phyloP scores from a whole-genome alignment of 2,113 vertebrate species.

The Prunella fulvescens region DNA sequence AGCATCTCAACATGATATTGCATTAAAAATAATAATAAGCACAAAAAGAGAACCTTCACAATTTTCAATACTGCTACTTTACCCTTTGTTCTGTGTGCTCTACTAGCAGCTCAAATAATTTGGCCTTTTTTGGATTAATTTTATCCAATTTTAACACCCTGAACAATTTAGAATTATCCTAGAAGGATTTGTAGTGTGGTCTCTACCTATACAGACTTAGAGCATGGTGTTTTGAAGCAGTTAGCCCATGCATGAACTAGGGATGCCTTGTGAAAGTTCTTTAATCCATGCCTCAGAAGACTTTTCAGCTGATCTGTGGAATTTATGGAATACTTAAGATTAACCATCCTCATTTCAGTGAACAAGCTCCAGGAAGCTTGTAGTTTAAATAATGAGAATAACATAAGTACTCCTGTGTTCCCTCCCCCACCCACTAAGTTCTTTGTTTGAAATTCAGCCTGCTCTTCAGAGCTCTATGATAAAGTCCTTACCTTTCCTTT shows the following conservation, averaged over 20 bases:
- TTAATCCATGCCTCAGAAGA: background rate
- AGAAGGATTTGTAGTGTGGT: background rate
- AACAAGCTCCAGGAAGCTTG: background rate
- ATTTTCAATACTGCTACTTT: background rate
- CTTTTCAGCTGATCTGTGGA: slow-evolving; percentile 5
- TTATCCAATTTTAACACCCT: background rate
- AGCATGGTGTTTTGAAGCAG: background rate
- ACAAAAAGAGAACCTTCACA: background rate
- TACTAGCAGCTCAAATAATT: background rate
- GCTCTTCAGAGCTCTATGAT: background rate
- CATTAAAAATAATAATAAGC: background rate
- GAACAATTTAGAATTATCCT: background rate
- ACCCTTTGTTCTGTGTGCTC: background rate
- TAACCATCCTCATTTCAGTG: background rate
- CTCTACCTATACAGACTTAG: background rate
- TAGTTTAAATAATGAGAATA: background rate
- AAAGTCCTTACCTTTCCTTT: background rate
- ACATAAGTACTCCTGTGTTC: background rate
- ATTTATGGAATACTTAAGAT: background rate
- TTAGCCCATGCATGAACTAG: background rate
- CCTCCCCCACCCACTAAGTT: background rate
- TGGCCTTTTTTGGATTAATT: background rate
- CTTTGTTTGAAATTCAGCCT: background rate
- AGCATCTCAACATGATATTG: background rate
- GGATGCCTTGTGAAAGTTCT: background rate